phyloP scores from a whole-genome alignment of 1,140 invertebrate species.

The Steinernema khuongi region DNA sequence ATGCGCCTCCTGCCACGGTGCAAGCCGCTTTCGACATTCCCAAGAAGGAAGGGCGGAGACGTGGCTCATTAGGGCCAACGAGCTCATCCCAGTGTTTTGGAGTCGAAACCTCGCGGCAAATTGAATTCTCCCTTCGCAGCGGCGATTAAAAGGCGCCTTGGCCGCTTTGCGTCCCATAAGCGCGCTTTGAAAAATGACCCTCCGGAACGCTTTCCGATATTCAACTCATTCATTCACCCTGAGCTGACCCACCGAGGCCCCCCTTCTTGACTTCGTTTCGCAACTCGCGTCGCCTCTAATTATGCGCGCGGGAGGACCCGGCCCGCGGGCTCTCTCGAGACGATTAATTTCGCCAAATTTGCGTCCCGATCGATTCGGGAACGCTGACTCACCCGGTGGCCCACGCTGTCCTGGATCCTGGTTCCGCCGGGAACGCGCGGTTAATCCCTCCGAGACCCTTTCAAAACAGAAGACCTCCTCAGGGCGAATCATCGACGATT shows the following conservation, averaged over 20 bases:
- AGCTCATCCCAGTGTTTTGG: background rate
- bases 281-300: too few relatives aligned
- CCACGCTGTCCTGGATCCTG: background rate
- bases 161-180: background rate
- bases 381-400: background rate
- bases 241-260: too few relatives aligned
- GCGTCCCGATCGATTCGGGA: conserved; percentile 1
- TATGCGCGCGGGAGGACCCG: background rate
- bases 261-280: too few relatives aligned
- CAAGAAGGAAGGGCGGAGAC: too few relatives aligned
- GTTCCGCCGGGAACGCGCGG: background rate
- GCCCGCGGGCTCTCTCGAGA: conserved; percentile 10
- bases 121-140: background rate
- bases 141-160: background rate
- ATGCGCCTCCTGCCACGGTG: too few relatives aligned
- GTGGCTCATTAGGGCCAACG: too few relatives aligned
- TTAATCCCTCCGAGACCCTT: background rate
- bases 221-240: background rate
- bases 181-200: conserved; percentile 6
- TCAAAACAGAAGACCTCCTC: background rate
- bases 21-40: too few relatives aligned
- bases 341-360: conserved; percentile 12
- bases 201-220: background rate
- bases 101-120: background rate
- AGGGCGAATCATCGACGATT: background rate